phyloP scores from a whole-genome alignment of 2,113 vertebrate species.

The Myrmecobius fasciatus region DNA sequence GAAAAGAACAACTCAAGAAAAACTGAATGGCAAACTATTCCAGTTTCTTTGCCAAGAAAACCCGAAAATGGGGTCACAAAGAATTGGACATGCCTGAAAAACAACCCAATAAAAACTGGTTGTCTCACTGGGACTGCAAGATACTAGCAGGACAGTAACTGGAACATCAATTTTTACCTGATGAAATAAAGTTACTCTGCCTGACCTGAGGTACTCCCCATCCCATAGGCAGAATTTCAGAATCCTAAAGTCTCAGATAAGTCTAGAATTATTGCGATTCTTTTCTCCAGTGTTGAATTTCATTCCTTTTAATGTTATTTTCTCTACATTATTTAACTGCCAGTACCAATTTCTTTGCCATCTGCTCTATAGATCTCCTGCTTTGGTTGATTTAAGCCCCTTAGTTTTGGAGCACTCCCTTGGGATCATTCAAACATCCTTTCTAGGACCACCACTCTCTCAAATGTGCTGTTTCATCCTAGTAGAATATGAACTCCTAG shows the following conservation, averaged over 20 bases:
- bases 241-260: not conserved
- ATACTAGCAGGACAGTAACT: not conserved
- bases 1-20: too few relatives aligned
- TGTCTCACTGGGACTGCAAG: not conserved
- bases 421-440: not conserved
- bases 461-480: not conserved
- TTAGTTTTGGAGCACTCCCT: not conserved
- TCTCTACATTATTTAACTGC: too few relatives aligned
- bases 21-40: too few relatives aligned
- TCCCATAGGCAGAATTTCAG: not conserved
- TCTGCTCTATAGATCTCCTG: not conserved
- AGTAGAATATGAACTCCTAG: not conserved
- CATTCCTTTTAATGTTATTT: too few relatives aligned
- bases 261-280: not conserved
- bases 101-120: not conserved
- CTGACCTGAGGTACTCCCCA: not conserved
- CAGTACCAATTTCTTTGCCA: too few relatives aligned
- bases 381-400: not conserved
- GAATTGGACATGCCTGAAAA: too few relatives aligned
- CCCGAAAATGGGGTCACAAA: too few relatives aligned
- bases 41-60: too few relatives aligned
- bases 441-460: not conserved
- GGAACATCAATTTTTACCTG: not conserved
- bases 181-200: not conserved
- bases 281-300: not conserved